Percentiles rank a stretch among this genome's conserved stretches.
Evolutionary conservation across 2,113 vertebrate species (phyloP).

Genomic region (Anhinga rufa): DNA sequence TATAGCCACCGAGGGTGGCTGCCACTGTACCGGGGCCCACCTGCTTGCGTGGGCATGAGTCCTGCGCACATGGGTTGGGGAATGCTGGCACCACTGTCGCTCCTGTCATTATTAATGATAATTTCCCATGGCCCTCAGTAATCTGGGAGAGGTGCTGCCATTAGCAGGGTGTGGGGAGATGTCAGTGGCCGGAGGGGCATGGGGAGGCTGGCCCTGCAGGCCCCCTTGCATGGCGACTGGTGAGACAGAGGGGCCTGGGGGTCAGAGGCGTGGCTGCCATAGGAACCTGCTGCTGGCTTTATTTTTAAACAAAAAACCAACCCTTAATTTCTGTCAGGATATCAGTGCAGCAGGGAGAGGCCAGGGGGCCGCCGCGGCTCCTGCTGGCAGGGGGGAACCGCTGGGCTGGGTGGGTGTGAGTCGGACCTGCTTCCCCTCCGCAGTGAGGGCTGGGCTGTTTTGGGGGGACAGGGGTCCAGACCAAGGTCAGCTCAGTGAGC

Average conservation of each 20-base stretch:
- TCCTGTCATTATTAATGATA: not conserved
- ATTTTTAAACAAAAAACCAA: not conserved
- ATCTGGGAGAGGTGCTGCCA: not conserved
- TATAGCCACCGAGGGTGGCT: accelerated
- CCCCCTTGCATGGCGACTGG: not conserved
- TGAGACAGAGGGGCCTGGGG: not conserved
- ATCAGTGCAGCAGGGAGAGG: not conserved
- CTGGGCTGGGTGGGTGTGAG: not conserved
- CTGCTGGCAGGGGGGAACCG: accelerated
- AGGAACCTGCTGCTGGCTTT: not conserved
- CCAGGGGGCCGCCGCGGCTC: accelerated
- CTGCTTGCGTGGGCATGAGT: not conserved
- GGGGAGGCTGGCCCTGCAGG: not conserved
- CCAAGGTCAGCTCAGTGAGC: not conserved
- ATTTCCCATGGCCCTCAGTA: not conserved
- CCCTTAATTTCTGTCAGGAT: not conserved
- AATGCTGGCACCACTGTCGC: not conserved
- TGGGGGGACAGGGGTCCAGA: not conserved
- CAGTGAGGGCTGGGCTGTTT: not conserved
- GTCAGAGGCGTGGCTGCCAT: not conserved
- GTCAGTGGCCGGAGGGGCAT: accelerated
- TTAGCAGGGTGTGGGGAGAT: not conserved
- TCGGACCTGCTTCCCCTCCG: accelerated
- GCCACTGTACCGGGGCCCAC: not conserved
- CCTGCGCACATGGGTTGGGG: accelerated